phyloP scores from a whole-genome alignment of 2,113 vertebrate genomes.

The Otis tarda region DNA sequence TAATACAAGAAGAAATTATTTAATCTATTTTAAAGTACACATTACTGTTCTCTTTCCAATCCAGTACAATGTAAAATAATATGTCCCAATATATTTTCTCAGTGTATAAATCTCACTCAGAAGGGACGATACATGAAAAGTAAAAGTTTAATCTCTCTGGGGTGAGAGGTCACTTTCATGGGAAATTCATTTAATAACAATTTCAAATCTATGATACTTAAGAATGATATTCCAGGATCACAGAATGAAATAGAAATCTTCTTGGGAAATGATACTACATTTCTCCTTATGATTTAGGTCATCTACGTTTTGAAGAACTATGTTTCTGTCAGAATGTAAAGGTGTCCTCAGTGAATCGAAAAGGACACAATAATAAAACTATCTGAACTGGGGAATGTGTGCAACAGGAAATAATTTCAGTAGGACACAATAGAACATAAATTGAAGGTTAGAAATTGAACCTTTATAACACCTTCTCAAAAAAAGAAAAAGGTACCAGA shows the following conservation, averaged over 20 bases:
- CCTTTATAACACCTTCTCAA: not conserved
- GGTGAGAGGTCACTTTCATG: not conserved
- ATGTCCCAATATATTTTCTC: not conserved
- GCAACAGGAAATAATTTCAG: constrained; percentile 53
- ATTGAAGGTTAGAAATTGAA: constrained; percentile 19
- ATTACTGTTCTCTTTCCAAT: not conserved
- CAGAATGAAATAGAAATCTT: constrained; percentile 20
- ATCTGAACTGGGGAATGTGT: constrained; percentile 16
- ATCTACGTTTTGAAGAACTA: constrained; percentile 26
- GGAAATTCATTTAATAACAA: constrained; percentile 49
- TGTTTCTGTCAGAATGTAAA: constrained; percentile 24
- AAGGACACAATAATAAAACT: constrained; percentile 54
- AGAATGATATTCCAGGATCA: constrained; percentile 24
- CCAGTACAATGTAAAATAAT: not conserved
- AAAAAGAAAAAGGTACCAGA: not conserved
- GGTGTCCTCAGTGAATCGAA: constrained; percentile 37
- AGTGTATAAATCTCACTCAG: not conserved
- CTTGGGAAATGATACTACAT: constrained; percentile 21
- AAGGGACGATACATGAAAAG: constrained; percentile 2
- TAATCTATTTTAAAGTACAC: not conserved
- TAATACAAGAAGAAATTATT: not conserved
- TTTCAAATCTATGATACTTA: constrained; percentile 18
- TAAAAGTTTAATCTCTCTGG: constrained; percentile 26
- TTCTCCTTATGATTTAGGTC: constrained; percentile 18
- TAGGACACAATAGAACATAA: constrained; percentile 33